A percentile compares a stretch with the other conserved stretches of the same genome.
Conservation (phyloP, 2,797 vertebrate species). For the Pogoniulus pusillus region DNA sequence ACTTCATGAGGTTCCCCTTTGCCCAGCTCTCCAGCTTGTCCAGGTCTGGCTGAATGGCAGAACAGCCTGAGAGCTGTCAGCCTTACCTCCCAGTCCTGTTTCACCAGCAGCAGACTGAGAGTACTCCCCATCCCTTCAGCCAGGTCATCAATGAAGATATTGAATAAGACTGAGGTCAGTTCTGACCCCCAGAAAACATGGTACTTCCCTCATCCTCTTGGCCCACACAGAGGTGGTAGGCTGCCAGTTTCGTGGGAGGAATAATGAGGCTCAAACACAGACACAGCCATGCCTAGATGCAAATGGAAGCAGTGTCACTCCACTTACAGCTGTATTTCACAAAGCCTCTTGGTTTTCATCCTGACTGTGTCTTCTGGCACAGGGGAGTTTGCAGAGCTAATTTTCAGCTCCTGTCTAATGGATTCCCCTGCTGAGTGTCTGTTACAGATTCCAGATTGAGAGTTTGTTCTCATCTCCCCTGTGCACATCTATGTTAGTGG, state of each 20-base stretch:
- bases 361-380: neutral
- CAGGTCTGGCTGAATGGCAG: too few relatives aligned
- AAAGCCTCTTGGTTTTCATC: neutral
- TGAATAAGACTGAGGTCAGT: too few relatives aligned
- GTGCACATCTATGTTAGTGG: neutral
- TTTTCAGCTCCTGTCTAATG: constrained; percentile 13
- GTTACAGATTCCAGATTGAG: constrained; percentile 1
- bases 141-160: too few relatives aligned
- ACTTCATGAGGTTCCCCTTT: too few relatives aligned
- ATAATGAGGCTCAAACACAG: neutral
- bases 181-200: neutral
- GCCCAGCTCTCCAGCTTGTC: too few relatives aligned
- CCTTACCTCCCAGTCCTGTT: too few relatives aligned
- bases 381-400: neutral
- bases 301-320: neutral
- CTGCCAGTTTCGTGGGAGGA: neutral
- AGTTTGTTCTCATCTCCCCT: neutral
- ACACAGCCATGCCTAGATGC: neutral
- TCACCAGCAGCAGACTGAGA: too few relatives aligned
- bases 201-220: neutral
- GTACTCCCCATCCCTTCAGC: too few relatives aligned
- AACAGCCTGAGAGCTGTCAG: too few relatives aligned
- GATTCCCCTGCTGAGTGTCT: constrained; percentile 2
- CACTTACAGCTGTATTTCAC: neutral
- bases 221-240: neutral